Evolutionary conservation across 2,113 vertebrate species (phyloP).

Genomic region (Apteryx owenii): DNA sequence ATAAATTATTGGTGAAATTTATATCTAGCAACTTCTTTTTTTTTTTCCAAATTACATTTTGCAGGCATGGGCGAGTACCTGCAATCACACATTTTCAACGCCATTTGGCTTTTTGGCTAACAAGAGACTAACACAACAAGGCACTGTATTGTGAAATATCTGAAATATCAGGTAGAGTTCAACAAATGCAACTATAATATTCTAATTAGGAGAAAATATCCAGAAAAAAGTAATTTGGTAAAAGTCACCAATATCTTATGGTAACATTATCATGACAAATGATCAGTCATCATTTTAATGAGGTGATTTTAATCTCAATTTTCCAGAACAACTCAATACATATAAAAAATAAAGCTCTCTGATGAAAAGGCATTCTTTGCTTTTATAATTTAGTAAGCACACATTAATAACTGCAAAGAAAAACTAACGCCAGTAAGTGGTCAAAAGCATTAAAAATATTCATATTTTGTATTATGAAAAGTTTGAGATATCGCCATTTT

Average conservation of each 20-base stretch:
- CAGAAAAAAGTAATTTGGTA: conserved; percentile 48
- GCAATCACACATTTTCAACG: conserved; percentile 23
- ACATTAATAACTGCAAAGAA: neutral
- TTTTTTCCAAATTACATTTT: neutral
- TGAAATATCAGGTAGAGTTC: conserved; percentile 1
- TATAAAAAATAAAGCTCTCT: neutral
- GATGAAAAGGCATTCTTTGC: neutral
- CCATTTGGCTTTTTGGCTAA: conserved; percentile 13
- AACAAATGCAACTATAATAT: neutral
- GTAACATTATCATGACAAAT: conserved; percentile 38
- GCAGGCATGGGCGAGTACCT: neutral
- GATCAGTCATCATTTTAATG: conserved; percentile 43
- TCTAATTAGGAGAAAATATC: neutral
- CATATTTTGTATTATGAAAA: neutral
- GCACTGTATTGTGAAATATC: neutral
- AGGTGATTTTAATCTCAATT: conserved; percentile 4
- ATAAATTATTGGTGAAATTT: conserved; percentile 15
- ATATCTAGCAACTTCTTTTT: neutral
- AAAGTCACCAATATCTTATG: conserved; percentile 28
- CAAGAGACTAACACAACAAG: neutral
- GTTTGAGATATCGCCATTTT: neutral
- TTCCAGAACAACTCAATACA: conserved; percentile 5
- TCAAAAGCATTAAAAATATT: neutral
- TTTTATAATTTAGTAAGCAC: neutral
- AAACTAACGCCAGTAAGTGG: neutral